These are phyloP conservation scores for Cercopithecus mona DNA, from an alignment of 2,113 vertebrate species.

Conservation along the genomic window DNA sequence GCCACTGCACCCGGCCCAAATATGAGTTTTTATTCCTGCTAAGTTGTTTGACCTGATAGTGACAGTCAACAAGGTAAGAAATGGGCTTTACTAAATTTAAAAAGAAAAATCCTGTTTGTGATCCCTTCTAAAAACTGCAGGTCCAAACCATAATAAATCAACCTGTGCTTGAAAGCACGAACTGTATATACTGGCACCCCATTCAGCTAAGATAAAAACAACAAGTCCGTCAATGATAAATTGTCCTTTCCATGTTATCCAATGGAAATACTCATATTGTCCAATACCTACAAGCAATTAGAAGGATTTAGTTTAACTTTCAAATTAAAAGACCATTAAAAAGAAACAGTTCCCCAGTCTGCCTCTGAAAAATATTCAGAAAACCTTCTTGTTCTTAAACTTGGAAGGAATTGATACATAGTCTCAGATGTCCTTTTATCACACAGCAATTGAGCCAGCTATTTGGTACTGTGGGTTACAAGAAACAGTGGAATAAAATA, in stretches of 20 bases:
- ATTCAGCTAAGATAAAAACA: constrained; percentile 55
- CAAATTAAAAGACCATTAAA: constrained; percentile 65
- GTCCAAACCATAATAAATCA: constrained; percentile 58
- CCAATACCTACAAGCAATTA: constrained; percentile 60
- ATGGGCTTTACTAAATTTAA: background rate
- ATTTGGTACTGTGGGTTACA: background rate
- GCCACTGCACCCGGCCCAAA: too few species aligned
- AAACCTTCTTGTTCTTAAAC: constrained; percentile 37
- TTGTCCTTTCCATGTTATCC: constrained; percentile 57
- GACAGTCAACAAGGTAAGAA: background rate
- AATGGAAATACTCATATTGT: constrained; percentile 47
- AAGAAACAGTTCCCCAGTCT: background rate
- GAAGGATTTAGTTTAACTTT: constrained; percentile 64
- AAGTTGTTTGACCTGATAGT: background rate
- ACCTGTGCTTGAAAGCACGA: constrained; percentile 12
- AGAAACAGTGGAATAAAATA: background rate
- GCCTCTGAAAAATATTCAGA: constrained; percentile 55
- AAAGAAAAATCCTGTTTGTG: constrained; percentile 45
- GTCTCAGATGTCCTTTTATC: constrained; percentile 56
- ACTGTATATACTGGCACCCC: constrained; percentile 43
- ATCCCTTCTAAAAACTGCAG: constrained; percentile 61
- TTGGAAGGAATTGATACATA: background rate
- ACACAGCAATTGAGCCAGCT: constrained; percentile 6
- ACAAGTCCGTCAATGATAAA: constrained; percentile 59
- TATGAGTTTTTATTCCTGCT: constrained; percentile 20